A percentile compares a stretch with the other conserved stretches of the same genome.
phyloP scores from a whole-genome alignment of 1,140 invertebrate genomes.

The Drosophila rufa region DNA sequence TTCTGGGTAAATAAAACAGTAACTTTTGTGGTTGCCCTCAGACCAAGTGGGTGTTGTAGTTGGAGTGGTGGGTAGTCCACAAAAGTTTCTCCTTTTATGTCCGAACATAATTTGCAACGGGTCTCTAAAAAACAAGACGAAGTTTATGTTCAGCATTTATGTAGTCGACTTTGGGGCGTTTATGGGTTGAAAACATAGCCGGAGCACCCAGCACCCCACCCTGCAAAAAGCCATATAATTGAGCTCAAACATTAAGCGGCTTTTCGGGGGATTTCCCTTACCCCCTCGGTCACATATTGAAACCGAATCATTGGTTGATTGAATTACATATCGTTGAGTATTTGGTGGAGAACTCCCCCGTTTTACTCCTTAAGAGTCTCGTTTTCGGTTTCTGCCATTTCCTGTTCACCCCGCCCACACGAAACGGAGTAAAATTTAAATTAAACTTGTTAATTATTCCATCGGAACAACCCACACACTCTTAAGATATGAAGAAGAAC shows the following conservation, averaged over 20 bases:
- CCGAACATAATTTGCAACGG: conserved; percentile 57
- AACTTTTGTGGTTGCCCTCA: conserved; percentile 61
- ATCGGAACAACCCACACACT: conserved; percentile 30
- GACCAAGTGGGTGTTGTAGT: conserved; percentile 35
- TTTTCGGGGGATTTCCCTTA: conserved; percentile 43
- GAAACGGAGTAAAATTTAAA: conserved; percentile 67
- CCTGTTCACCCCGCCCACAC: conserved; percentile 60
- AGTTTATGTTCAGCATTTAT: conserved; percentile 52
- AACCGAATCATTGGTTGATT: conserved; percentile 64
- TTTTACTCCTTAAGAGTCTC: conserved; percentile 28
- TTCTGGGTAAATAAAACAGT: conserved; percentile 63
- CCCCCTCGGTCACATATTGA: conserved; percentile 11
- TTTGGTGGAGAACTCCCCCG: background rate
- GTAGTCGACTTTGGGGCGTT: conserved; percentile 69
- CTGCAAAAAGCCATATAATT: conserved; percentile 75
- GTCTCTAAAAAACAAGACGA: conserved; percentile 44
- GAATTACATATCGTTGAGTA: conserved; percentile 52
- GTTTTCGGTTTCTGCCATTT: conserved; percentile 53
- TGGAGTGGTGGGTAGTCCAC: conserved; percentile 21
- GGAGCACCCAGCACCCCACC: too few relatives aligned
- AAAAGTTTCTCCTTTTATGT: conserved; percentile 58
- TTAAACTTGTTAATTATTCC: conserved; percentile 78
- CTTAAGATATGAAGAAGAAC: conserved; percentile 19
- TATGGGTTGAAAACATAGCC: conserved; percentile 19
- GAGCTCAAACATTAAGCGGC: conserved; percentile 75